Conservation (phyloP, 2,113 vertebrate genomes). For the Cephalopholis sonnerati region DNA sequence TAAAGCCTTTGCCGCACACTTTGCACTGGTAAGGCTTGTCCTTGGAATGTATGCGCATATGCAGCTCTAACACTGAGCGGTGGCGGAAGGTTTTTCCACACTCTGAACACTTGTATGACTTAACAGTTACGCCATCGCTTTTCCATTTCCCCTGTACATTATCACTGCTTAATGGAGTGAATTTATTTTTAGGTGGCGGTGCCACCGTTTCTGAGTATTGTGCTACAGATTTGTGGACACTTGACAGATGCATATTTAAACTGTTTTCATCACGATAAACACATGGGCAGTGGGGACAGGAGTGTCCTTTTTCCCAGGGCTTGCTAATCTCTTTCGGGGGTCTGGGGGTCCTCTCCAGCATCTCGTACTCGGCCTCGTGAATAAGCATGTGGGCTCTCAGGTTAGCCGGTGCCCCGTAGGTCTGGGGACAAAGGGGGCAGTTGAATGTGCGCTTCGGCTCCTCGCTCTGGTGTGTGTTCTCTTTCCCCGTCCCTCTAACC, state of each 20-base stretch:
- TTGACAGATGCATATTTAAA: conserved; percentile 77
- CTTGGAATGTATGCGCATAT: conserved; percentile 86
- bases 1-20: conserved; percentile 84
- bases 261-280: conserved; percentile 74
- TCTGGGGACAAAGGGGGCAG: conserved; percentile 83
- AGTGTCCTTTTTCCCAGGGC: conserved; percentile 68
- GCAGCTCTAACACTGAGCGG: conserved; percentile 85
- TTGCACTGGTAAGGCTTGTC: conserved; percentile 86
- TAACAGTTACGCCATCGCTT: conserved; percentile 64
- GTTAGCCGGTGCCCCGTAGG: conserved; percentile 68
- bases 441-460: conserved; percentile 69
- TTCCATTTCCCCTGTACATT: conserved; percentile 54
- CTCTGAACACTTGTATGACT: conserved; percentile 80
- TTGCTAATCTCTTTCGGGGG: conserved; percentile 50
- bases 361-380: conserved; percentile 82
- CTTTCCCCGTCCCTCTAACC: conserved; percentile 62
- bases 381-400: conserved; percentile 84
- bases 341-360: conserved; percentile 56
- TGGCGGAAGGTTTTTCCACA: conserved; percentile 85
- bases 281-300: conserved; percentile 80
- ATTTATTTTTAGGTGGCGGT: conserved; percentile 26
- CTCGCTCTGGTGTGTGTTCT: conserved; percentile 68
- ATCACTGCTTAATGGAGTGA: conserved; percentile 47
- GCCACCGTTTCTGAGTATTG: conserved; percentile 58
- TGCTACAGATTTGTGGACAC: conserved; percentile 69